These are phyloP conservation scores for Littorina saxatilis DNA, from an alignment of 1,140 invertebrate genomes.

Conservation along the genomic window DNA sequence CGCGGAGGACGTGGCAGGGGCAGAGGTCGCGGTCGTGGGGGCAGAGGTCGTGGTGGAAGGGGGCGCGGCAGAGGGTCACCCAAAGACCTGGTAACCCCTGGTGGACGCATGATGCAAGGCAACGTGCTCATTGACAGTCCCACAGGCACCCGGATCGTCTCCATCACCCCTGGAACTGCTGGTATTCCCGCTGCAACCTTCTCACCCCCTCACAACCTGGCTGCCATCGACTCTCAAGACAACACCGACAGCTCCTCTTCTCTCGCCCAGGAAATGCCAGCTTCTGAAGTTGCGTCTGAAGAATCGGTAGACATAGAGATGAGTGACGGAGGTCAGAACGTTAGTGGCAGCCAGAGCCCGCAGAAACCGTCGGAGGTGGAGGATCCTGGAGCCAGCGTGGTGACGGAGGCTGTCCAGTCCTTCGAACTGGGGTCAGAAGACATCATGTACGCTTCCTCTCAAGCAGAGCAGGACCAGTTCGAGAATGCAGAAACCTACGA, in stretches of 20 bases:
- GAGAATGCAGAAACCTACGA: slow-evolving; percentile 9
- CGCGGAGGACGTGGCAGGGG: slow-evolving; percentile 13
- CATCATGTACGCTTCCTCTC: slow-evolving; percentile 6
- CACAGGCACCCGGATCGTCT: background rate
- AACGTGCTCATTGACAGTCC: background rate
- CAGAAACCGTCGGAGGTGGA: background rate
- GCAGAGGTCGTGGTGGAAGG: background rate
- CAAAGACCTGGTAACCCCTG: background rate
- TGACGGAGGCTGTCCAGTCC: slow-evolving; percentile 32
- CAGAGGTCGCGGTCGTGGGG: slow-evolving; percentile 3
- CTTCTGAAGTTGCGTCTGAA: slow-evolving; percentile 14
- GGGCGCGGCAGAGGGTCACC: slow-evolving; percentile 21
- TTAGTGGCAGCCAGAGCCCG: background rate
- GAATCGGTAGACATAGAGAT: slow-evolving; percentile 13
- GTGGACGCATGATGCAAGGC: background rate
- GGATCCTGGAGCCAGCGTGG: slow-evolving; percentile 9
- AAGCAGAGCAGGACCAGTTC: slow-evolving; percentile 34
- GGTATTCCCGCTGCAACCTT: background rate
- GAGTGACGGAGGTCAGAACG: background rate
- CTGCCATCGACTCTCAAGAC: background rate
- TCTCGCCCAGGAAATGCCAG: background rate
- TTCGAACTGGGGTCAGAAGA: slow-evolving; percentile 18
- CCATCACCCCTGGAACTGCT: background rate
- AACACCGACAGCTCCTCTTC: slow-evolving; percentile 18
- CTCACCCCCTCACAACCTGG: too few species aligned